Evolutionary conservation across 2,797 vertebrate genomes (phyloP).

Genomic region (Clarias platycephalus): DNA sequence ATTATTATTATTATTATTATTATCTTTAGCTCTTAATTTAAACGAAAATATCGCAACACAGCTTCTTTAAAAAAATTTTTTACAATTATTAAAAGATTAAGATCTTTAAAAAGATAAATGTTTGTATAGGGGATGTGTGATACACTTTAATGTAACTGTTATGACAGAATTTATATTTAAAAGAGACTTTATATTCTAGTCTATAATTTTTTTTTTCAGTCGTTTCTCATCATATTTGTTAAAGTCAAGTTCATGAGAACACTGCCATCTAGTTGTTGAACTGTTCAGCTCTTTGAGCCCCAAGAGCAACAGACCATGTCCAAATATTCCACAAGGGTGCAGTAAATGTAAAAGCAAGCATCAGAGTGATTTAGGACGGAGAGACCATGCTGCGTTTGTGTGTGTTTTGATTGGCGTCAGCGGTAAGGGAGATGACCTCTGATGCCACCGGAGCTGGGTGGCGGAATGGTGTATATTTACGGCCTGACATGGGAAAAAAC

Average conservation of each 20-base stretch:
- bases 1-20: too few relatives aligned
- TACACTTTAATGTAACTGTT: not conserved
- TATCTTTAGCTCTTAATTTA: too few relatives aligned
- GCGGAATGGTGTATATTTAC: not conserved
- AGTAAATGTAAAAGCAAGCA: constrained; percentile 11
- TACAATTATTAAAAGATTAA: not conserved
- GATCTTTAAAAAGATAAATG: not conserved
- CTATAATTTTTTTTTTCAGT: too few relatives aligned
- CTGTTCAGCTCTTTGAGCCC: not conserved
- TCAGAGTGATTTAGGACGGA: constrained; percentile 37
- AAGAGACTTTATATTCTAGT: not conserved
- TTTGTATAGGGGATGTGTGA: not conserved
- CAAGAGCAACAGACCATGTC: not conserved
- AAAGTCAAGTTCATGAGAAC: constrained; percentile 32
- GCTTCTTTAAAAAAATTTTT: too few relatives aligned
- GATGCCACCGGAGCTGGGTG: constrained; percentile 19
- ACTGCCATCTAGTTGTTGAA: constrained; percentile 67
- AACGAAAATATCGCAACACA: too few relatives aligned
- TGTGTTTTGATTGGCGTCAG: constrained; percentile 16
- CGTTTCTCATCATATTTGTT: not conserved
- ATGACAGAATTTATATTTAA: not conserved
- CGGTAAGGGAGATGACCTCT: constrained; percentile 19
- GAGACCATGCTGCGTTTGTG: not conserved
- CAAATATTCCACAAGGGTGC: constrained; percentile 14
- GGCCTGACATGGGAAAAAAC: constrained; percentile 31